Evolutionary conservation across 2,113 vertebrate species (phyloP), one percentile per base, ranked within the genome.

Genomic region (Phylloscopus trochiloides): DNA sequence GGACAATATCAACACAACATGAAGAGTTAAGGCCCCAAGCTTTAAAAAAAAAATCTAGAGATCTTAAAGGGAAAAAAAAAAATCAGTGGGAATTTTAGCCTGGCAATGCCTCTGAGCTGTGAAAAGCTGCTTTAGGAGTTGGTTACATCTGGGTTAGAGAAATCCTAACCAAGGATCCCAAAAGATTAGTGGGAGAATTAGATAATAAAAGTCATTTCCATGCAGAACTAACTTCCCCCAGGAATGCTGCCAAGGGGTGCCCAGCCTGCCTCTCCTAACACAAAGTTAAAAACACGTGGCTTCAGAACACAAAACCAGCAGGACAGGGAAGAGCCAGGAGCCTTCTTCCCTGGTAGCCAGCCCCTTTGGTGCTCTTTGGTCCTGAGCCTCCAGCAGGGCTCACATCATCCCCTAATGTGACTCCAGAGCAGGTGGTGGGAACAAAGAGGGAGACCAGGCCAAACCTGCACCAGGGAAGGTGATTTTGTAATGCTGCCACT

Each of bases 121-220:
- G 63, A 91, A 94, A 97, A 96, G 81, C 86, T 96, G 71, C 78
- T 87, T 96, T 87, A 93, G 87, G 78, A 92, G 59, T 55, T 3
- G 0, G 75, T 70, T 7, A 3, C 82, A 80, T 68, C 59, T 58
- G 90, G 82, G 81, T 55, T 84, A 75, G 55, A 85, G 54, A 86
- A 66, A 66, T 28, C 65, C 78, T 68, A 57, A 73, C 68, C 51
- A 68, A 88, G 70, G 91, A 80, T 83, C 79, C 68, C 0, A 1
- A 51, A 92, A 86, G 85, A 59, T 96, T 72, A 95, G 86, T 1
- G 9, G 5, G 62, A 76, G 66, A 90, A 88, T 97, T 82, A 68
- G 6, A 2, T 71, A 88, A 86, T 92, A 93, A 96, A 94, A 94
- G 12, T 0, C 9, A 34, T 76, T 70, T 55, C 43, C 28, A 20